Evolutionary conservation across 2,888 invertebrate species (phyloP), one percentile per base, ranked within the genome.

Genomic region (Noctua comes): DNA sequence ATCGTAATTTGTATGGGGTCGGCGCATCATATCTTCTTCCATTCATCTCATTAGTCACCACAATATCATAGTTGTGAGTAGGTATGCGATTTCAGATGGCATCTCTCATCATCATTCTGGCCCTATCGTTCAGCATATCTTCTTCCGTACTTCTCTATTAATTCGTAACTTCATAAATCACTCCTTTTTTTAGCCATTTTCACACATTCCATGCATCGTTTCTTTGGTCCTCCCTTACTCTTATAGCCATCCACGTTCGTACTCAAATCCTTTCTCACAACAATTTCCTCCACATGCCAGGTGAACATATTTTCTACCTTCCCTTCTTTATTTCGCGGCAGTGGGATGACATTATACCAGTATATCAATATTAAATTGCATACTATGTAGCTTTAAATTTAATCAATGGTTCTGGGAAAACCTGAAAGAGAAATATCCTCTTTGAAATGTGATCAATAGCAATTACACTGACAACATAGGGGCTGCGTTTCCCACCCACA

Each of bases 401-500:
- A 40, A 40, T 40, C 8, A 76, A 48, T 31, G 8, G 24, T 51
- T 43, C 51, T 43, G 18, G 77, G 40, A 21, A n/a, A 64, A 43
- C 10, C n/a, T 43, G 13, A 54, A 77, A 43, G 21, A 7, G 40
- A n/a, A 51, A n/a, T 51, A 5, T 64, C 31, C 64, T n/a, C 43
- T 64, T 76, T 65, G 51, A 48, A 8, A 36, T 57, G 43, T 27
- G 40, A 36, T 64, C 18, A 64, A 64, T 51, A 64, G 51, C 76
- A 62, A 76, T 77, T 75, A 76, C n/a, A 51, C 21, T 65, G 21
- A 0, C 10, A 51, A 40, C n/a, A 43, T 43, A 31, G 43, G 64
- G 43, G 51, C 21, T n/a, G 77, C 31, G 13, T 65, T 77, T 77
- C 16, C 77, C 51, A 31, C 64, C 16, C 31, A 43, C 31, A 16